Base-by-base conservation (phyloP, 2,888 invertebrate genomes). In the Xestia ashworthii region DNA sequence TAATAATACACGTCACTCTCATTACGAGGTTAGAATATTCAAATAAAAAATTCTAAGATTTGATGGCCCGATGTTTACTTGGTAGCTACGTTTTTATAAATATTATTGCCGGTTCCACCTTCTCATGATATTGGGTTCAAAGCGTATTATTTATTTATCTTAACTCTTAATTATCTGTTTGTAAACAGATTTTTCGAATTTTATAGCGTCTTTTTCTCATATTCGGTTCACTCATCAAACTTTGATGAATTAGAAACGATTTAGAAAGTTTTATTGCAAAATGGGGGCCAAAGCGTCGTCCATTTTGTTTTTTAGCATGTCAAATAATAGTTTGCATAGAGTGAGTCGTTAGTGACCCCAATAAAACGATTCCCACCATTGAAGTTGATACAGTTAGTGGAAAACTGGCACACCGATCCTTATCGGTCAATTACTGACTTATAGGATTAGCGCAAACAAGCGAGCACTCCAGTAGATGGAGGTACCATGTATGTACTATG, bases 351-450 rank as follows among this genome's bases (percentile, higher is more conserved):
- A 76, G 19, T 72, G 84, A 67, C 84, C 73, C 66, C 83, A 78
- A 86, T 83, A 75, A 76, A 72, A 55, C 25, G 64, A 66, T 87
- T 87, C 81, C 66, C 80, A 82, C 83, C 79, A 76, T 82, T 55
- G 55, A 68, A 65, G 72, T 64, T n/a, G 65, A 48, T 64, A 46
- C 58, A 65, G 77, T 69, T 73, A 53, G 65, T 65, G 8, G 60
- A 55, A 67, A 84, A 82, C 84, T 84, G 58, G 84, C 74, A 79
- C 85, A 73, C 19, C 76, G 84, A 84, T 89, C 81, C 88, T 88
- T 88, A 87, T 88, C 88, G 82, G 86, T 83, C 84, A 87, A 84
- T 87, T 84, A 70, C 76, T 83, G 79, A 66, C 78, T 81, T n/a
- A n/a, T n/a, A 83, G 76, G 81, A 88, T 83, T 78, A 85, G 60